Percentiles rank a stretch among this genome's conserved stretches.
Evolutionary conservation across 2,888 invertebrate genomes (phyloP).

Genomic region (Catocala sponsa): DNA sequence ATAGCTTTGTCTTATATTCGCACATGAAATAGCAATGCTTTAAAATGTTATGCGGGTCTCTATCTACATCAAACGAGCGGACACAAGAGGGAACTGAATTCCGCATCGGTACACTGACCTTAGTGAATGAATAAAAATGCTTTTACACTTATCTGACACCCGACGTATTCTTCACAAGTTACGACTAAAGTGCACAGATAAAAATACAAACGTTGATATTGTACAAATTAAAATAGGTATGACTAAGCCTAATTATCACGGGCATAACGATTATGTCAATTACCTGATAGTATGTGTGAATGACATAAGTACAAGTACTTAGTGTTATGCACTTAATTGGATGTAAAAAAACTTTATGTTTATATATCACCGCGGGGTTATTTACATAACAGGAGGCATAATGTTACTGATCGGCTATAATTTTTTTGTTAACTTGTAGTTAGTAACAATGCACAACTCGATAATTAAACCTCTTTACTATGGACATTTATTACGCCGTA

Average conservation of each 20-base stretch:
- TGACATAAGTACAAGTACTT: slow-evolving; percentile 28
- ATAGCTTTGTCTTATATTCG: no score
- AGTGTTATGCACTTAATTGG: slow-evolving; percentile 11
- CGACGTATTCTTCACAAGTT: slow-evolving; percentile 27
- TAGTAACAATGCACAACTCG: no score
- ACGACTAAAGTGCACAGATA: slow-evolving; percentile 50
- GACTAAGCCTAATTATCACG: slow-evolving; percentile 20
- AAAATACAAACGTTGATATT: slow-evolving; percentile 47
- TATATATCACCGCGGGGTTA: no score
- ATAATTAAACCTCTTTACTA: no score
- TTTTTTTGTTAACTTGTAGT: no score
- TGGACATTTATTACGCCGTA: no score
- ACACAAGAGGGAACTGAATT: slow-evolving; percentile 7
- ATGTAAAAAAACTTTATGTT: not conserved
- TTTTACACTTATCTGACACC: slow-evolving; percentile 53
- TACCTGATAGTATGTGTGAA: slow-evolving; percentile 8
- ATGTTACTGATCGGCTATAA: no score
- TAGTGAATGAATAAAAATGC: slow-evolving; percentile 49
- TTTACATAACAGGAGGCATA: no score
- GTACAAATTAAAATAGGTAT: slow-evolving; percentile 17
- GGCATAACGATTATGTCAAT: slow-evolving; percentile 14
- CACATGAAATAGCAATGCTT: no score
- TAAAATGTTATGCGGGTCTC: no score
- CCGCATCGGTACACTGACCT: slow-evolving; percentile 20
- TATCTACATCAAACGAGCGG: slow-evolving; percentile 3